Percentiles rank a stretch among this genome's conserved stretches.
Evolutionary conservation across 2,888 invertebrate genomes (phyloP).

Genomic region (Drepanosiphum platanoidis): DNA sequence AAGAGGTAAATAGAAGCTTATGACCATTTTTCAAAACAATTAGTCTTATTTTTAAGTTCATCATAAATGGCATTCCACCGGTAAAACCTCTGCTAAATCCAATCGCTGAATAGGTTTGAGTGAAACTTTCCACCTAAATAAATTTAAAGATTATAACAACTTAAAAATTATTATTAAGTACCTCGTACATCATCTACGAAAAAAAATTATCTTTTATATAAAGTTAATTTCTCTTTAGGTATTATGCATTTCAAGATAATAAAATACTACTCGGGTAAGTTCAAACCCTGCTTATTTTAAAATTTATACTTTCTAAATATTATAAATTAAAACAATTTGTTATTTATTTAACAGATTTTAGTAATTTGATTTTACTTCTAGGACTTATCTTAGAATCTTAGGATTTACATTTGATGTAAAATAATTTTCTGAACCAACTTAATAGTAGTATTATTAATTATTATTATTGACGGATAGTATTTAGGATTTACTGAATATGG

Average conservation of each 20-base stretch:
- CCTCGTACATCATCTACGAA: too few species aligned
- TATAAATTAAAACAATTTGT: background rate
- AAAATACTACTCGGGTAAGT: too few species aligned
- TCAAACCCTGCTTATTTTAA: background rate
- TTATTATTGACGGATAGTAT: background rate
- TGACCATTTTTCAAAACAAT: conserved; percentile 26
- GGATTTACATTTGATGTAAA: background rate
- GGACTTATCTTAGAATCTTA: too few species aligned
- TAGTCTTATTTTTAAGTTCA: conserved; percentile 5
- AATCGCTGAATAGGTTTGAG: conserved; percentile 31
- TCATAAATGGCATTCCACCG: background rate
- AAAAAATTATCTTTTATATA: background rate
- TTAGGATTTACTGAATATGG: conserved; percentile 63
- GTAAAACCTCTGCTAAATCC: background rate
- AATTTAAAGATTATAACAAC: background rate
- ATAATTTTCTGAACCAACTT: background rate
- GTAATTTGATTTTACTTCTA: background rate
- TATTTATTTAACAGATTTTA: too few species aligned
- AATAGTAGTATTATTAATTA: too few species aligned
- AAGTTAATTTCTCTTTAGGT: too few species aligned
- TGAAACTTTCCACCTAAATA: conserved; percentile 66
- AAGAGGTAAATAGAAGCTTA: background rate
- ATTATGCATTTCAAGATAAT: too few species aligned
- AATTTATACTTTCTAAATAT: background rate
- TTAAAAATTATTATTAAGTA: background rate